Conservation (phyloP, 2,797 vertebrate genomes). For the Myripristis murdjan region DNA sequence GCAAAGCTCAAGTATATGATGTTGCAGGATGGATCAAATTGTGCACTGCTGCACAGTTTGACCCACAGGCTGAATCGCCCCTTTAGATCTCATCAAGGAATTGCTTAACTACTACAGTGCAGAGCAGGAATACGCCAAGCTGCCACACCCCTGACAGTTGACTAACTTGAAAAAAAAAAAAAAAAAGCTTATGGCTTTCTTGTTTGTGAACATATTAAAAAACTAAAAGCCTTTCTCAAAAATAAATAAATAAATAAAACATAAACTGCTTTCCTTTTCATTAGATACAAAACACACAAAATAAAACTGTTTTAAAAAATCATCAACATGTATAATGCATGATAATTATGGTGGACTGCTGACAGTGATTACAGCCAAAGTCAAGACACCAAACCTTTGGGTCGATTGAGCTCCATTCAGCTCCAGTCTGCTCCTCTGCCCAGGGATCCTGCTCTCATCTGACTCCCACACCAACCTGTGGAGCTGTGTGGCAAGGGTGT, state of each 20-base stretch:
- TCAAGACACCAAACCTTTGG: slow-evolving; percentile 62
- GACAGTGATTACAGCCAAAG: background rate
- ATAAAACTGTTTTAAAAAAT: background rate
- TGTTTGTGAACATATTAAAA: background rate
- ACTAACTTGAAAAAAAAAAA: no score
- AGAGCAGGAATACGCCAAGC: background rate
- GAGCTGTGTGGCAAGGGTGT: slow-evolving; percentile 9
- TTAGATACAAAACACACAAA: background rate
- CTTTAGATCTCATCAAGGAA: background rate
- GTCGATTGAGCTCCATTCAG: slow-evolving; percentile 60
- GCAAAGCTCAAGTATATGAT: background rate
- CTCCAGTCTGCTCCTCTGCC: slow-evolving; percentile 33
- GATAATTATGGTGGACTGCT: background rate
- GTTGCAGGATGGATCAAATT: background rate
- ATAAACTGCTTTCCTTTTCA: background rate
- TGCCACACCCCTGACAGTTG: slow-evolving; percentile 30
- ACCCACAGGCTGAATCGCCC: background rate
- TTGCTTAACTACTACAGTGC: background rate
- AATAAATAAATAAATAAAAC: background rate
- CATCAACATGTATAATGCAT: background rate
- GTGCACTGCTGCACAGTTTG: background rate
- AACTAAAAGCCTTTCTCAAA: background rate
- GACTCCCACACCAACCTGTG: slow-evolving; percentile 28
- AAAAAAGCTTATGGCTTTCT: background rate
- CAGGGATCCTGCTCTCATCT: slow-evolving; percentile 13